Conservation (phyloP, 2,797 vertebrate species). For the Dendrocincla tyrannina region DNA sequence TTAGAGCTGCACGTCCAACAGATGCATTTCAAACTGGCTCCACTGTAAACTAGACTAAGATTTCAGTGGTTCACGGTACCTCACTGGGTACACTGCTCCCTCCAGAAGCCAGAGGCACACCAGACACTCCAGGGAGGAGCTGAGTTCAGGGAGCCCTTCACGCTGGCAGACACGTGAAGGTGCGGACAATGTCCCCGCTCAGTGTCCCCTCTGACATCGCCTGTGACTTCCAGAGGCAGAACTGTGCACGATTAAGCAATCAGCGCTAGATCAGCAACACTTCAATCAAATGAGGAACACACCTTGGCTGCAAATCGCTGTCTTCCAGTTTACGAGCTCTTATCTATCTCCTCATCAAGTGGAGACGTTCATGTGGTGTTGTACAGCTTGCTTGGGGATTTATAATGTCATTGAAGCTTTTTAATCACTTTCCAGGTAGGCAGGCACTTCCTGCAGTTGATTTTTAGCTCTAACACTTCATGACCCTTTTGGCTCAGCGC, state of each 20-base stretch:
- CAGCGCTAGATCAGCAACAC: constrained; percentile 19
- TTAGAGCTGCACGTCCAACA: not conserved
- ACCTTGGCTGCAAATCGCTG: constrained; percentile 16
- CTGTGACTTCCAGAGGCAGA: constrained; percentile 20
- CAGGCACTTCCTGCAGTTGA: not conserved
- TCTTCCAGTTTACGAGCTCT: constrained; percentile 15
- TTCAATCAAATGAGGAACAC: constrained; percentile 39
- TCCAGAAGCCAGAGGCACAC: not conserved
- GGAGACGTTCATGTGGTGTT: not conserved
- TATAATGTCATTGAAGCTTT: not conserved
- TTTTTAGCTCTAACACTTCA: not conserved
- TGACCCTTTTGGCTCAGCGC: not conserved
- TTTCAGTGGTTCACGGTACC: not conserved
- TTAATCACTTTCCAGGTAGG: constrained; percentile 11
- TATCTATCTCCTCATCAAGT: not conserved
- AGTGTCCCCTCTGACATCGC: not conserved
- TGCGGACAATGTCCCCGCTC: not conserved
- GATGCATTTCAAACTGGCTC: constrained; percentile 58
- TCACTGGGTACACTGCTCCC: not conserved
- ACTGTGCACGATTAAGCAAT: constrained; percentile 35
- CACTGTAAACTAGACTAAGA: not conserved
- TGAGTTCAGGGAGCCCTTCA: not conserved
- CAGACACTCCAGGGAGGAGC: not conserved
- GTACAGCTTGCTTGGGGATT: not conserved
- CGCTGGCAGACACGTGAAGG: not conserved